phyloP scores from a whole-genome alignment of 2,113 vertebrate genomes.

The Chrysochloris asiatica region DNA sequence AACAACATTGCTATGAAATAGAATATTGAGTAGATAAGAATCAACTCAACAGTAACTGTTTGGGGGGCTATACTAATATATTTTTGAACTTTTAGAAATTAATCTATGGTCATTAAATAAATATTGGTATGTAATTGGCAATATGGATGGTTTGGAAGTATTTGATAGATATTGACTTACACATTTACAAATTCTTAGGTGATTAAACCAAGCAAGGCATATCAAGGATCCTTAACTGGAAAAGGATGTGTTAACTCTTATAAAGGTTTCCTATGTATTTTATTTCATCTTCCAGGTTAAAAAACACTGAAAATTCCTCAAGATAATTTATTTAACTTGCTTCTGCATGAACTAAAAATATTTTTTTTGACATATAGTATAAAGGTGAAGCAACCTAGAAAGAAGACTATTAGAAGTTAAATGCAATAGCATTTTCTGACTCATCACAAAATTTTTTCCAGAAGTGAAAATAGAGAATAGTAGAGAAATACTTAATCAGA shows the following conservation, averaged over 20 bases:
- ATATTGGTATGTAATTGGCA: not conserved
- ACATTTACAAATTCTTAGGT: not conserved
- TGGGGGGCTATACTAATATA: not conserved
- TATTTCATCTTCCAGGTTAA: not conserved
- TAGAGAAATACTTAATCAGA: not conserved
- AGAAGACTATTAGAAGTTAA: slow-evolving; percentile 26
- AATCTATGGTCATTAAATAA: not conserved
- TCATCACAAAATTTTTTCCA: slow-evolving; percentile 26
- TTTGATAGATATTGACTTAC: not conserved
- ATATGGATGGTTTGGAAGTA: not conserved
- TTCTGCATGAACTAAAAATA: slow-evolving; percentile 25
- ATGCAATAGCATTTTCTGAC: not conserved
- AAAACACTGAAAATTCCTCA: not conserved
- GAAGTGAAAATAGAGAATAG: not conserved
- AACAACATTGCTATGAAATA: not conserved
- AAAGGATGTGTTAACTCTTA: not conserved
- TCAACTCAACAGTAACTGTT: not conserved
- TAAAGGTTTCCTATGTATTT: not conserved
- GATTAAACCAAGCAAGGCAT: not conserved
- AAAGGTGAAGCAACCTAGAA: not conserved
- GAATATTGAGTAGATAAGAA: not conserved
- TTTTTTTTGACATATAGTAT: slow-evolving; percentile 9
- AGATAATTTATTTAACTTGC: slow-evolving; percentile 61
- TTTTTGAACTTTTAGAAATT: not conserved
- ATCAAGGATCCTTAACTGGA: not conserved